Base-by-base conservation (phyloP, 2,797 vertebrate species). In the Merluccius polli region DNA sequence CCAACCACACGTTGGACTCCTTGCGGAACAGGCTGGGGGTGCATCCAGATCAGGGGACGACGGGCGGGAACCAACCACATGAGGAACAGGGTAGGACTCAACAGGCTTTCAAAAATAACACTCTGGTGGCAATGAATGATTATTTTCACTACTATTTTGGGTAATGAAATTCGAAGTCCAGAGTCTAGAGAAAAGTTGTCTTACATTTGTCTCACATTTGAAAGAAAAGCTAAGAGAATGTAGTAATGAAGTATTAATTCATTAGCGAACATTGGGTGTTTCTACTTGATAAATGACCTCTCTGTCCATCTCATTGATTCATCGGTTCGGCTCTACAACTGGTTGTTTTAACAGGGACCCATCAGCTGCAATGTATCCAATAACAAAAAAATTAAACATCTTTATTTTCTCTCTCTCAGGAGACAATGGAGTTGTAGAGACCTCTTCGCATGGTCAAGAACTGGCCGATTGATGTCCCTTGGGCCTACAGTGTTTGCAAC, bases 1-100 rank as follows among this genome's bases (percentile, higher is more conserved):
- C 96, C 0, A 75, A 44, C 2, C 83, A 93, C 70, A 94, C 95
- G 0, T 84, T 98, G 41, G 83, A 91, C 2, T 95, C 96, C 13
- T 38, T 97, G 78, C 90, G 90, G 21, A 85, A 85, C 78, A 88
- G 83, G 77, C 70, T 90, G 6, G 70, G 82, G 0, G 74, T 68
- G 29, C 27, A 27, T n/a, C 9, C 21, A 24, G 70, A 59, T 7
- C 36, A 73, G 8, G 29, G n/a, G 13, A 41, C 24, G 13, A 41
- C 24, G 0, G n/a, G 1, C 6, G 77, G 38, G 10, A 32, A 15
- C 21, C 67, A 81, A 68, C 31, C 72, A 48, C 27, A 8, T 31
- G 77, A 82, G 4, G 15, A 75, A 74, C 80, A 71, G 0, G 81
- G 80, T 84, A 78, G 70, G 72, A 74, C 6, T n/a, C 18, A 44